Percentiles rank a stretch among this genome's conserved stretches.
Evolutionary conservation across 2,113 vertebrate species (phyloP).

Genomic region (Anolis sagrei): DNA sequence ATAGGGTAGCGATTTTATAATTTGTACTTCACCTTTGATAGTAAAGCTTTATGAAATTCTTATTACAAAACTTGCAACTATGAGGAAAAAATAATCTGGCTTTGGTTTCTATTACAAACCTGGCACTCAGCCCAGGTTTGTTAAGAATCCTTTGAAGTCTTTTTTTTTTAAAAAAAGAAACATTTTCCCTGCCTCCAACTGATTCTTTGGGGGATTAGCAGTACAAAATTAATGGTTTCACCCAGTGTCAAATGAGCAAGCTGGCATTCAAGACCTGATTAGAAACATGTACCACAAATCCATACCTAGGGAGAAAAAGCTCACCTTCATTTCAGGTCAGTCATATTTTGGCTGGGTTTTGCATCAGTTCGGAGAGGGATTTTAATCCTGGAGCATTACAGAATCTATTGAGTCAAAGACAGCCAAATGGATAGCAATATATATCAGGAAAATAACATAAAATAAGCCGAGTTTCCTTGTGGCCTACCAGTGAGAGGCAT

Average conservation of each 20-base stretch:
- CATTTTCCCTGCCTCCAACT: neutral
- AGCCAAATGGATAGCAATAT: neutral
- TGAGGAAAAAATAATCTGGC: constrained; percentile 30
- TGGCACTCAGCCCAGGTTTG: constrained; percentile 25
- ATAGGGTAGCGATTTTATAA: constrained; percentile 13
- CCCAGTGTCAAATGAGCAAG: neutral
- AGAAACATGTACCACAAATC: neutral
- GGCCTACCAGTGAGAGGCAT: neutral
- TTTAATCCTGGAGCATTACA: neutral
- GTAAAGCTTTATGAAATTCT: constrained; percentile 2
- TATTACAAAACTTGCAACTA: constrained; percentile 23
- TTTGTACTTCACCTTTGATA: neutral
- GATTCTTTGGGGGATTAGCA: constrained; percentile 14
- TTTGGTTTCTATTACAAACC: constrained; percentile 10
- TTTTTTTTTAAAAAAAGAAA: neutral
- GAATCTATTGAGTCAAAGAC: neutral
- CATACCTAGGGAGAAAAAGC: neutral
- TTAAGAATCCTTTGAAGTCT: constrained; percentile 16
- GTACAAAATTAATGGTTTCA: constrained; percentile 12
- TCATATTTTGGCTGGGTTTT: neutral
- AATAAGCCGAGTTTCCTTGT: too few relatives aligned
- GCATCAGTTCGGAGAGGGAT: neutral
- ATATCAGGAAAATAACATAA: too few relatives aligned
- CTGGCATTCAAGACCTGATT: neutral
- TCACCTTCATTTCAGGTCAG: neutral